phyloP scores from a whole-genome alignment of 2,888 invertebrate genomes.

The Campoletis raptor region DNA sequence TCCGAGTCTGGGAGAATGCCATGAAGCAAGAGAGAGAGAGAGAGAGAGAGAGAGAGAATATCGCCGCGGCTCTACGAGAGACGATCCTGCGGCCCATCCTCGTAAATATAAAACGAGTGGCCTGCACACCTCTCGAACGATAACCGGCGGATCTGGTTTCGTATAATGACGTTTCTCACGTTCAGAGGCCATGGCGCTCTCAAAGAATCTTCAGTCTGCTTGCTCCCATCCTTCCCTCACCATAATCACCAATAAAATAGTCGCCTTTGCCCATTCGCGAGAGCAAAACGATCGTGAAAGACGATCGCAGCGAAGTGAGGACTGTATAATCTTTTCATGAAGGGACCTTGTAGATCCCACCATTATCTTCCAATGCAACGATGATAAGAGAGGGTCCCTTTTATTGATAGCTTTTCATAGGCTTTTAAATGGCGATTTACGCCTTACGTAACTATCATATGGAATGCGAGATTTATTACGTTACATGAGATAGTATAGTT shows the following conservation, averaged over 20 bases:
- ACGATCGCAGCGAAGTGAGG: constrained; percentile 28
- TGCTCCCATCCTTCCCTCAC: constrained; percentile 4
- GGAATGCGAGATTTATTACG: constrained; percentile 37
- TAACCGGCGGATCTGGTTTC: constrained; percentile 70
- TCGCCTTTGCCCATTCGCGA: constrained; percentile 46
- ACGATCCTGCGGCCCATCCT: constrained; percentile 53
- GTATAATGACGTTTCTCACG: constrained; percentile 70
- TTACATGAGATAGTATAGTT: constrained; percentile 15
- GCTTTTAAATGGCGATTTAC: constrained; percentile 57
- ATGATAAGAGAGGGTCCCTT: constrained; percentile 50
- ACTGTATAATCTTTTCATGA: constrained; percentile 56
- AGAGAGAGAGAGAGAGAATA: constrained; percentile 36
- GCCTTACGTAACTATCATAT: constrained; percentile 51
- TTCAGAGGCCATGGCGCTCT: constrained; percentile 49
- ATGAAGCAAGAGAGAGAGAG: background rate
- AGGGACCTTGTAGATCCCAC: constrained; percentile 66
- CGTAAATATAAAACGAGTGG: constrained; percentile 67
- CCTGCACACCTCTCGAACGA: constrained; percentile 53
- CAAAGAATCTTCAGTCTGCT: background rate
- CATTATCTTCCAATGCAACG: constrained; percentile 63
- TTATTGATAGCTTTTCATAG: constrained; percentile 59
- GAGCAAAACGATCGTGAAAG: constrained; percentile 51
- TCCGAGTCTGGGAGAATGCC: constrained; percentile 14
- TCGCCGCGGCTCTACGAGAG: constrained; percentile 17
- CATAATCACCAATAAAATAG: constrained; percentile 50